Base-by-base conservation (phyloP, 2,797 vertebrate species). In the Loriculus beryllinus region DNA sequence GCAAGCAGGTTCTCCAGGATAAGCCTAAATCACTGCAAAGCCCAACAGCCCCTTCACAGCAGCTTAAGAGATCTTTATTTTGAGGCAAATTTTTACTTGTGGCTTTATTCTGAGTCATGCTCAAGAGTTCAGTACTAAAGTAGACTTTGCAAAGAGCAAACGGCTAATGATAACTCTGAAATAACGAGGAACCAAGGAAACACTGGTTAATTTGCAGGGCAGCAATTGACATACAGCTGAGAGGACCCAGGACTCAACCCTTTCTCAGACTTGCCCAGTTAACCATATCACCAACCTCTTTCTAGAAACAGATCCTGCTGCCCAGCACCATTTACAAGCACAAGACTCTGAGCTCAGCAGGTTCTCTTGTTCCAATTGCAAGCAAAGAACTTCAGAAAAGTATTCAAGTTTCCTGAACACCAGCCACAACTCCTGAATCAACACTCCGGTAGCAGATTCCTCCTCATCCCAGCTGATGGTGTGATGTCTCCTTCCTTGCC, bases 391-490 rank as follows among this genome's bases (percentile, higher is more conserved):
- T 92, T 80, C 12, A 56, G 48, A 43, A 62, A 87, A 82, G 40
- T 82, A 86, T 74, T 80, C 25, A 60, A 74, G 87, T 93, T 96
- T 95, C 79, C 92, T 69, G 68, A 93, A 91, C 75, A 51, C 25
- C 84, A 96, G 92, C 86, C 92, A 94, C 4, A 2, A 31, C 59
- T 92, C 67, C 77, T 84, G 91, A 95, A 93, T 91, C 92, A 65
- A 69, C 39, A 11, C 65, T 42, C 7, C 0, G 2, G 85, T 0
- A 85, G 85, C 65, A 88, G 86, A 90, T 90, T 76, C 75, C 59
- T 94, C 63, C 63, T 67, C 74, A 52, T 12, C 92, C 90, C 92
- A 80, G 88, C 90, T 83, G 70, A 75, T 60, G 92, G 79, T 82
- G 84, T 14, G 82, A 94, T 47, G 82, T 21, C 68, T 91, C 86